Evolutionary conservation across 2,797 vertebrate species (phyloP), one percentile per base, ranked within the genome.

Genomic region (Mallotus villosus): DNA sequence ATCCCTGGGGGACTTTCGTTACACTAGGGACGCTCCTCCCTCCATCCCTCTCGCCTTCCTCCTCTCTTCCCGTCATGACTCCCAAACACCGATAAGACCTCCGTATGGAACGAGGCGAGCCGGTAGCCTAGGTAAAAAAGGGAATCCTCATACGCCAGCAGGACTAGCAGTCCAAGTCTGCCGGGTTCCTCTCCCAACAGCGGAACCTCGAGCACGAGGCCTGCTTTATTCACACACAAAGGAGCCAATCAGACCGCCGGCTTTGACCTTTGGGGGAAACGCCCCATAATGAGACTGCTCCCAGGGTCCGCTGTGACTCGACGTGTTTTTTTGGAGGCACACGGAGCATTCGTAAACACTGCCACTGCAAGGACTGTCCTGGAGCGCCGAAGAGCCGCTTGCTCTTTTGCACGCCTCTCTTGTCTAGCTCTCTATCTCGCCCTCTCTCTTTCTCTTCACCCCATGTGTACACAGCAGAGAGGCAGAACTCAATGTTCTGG

Each of bases 401-500:
- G 74, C 79, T 82, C 61, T 66, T 53, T 74, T 41, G 9, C 37
- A 11, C 0, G 37, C 37, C 51, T 53, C 51, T 53, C 51, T 19
- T 19, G 4, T 53, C 51, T 53, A 34, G 32, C 51, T 81, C 22
- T 59, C 22, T 59, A 5, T 59, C 58, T 59, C 21, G 76, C 78
- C 83, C 74, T 46, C 78, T 86, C 74, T 80, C 68, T 71, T 68
- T 51, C 65, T 75, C 29, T 62, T 62, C 75, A 72, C 76, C 37
- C 11, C 37, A 12, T 12, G 37, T 41, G 37, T 41, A 41, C 34
- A 37, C 32, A 34, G 37, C 37, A 41, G 11, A 12, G 37, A 41
- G 37, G 37, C 37, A 41, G 37, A 41, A 41, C 37, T 41, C 8
- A 11, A 41, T 41, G 37, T 72, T 68, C 80, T 87, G 90, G 88